phyloP scores from a whole-genome alignment of 2,797 vertebrate genomes.

The Tokudaia muenninki region DNA sequence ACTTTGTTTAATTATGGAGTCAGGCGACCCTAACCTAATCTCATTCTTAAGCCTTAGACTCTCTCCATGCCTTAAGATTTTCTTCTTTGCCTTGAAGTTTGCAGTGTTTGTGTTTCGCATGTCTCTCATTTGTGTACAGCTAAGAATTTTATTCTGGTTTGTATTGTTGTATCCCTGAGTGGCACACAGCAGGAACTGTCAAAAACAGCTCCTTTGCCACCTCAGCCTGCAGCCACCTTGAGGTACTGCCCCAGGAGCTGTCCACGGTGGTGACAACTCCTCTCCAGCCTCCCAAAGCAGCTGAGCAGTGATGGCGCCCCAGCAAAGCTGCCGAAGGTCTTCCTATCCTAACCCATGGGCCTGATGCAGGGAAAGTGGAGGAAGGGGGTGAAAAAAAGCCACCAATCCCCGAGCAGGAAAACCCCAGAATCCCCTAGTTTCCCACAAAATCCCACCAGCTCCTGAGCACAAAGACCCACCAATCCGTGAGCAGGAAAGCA shows the following conservation, averaged over 20 bases:
- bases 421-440: too few species aligned
- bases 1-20: conserved; percentile 3
- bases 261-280: background rate
- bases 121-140: background rate
- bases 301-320: background rate
- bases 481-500: too few species aligned
- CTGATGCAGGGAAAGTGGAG: background rate
- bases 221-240: background rate
- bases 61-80: conserved; percentile 19
- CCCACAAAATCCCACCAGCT: too few species aligned
- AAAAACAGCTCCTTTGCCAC: background rate
- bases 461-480: too few species aligned
- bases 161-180: background rate
- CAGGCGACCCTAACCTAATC: background rate
- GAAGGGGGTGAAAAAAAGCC: too few species aligned
- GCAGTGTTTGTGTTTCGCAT: background rate
- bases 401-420: too few species aligned
- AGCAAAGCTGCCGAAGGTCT: background rate
- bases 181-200: background rate
- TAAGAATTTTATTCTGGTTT: conserved; percentile 18
- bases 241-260: background rate
- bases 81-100: background rate
- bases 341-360: background rate
- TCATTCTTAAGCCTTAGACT: conserved; percentile 19
- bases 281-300: background rate